Conservation (phyloP, 2,888 invertebrate species). For the Lepidochitona cinerea region DNA sequence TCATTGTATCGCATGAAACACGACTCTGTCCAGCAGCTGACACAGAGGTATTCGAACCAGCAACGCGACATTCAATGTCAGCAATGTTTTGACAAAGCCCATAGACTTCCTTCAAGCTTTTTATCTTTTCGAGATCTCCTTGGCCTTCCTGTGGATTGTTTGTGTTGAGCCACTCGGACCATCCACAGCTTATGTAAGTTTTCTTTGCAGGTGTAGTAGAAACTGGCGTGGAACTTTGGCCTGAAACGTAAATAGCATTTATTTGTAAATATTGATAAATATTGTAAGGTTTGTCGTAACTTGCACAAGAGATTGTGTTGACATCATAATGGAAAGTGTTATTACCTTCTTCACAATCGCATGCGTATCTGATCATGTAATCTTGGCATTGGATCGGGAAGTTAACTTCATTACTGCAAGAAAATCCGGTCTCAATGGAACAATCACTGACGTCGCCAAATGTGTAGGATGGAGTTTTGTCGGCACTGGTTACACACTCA, state of each 20-base stretch:
- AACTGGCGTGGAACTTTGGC: neutral
- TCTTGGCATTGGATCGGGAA: conserved; percentile 36
- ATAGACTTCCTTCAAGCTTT: conserved; percentile 35
- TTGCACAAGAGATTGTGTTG: too few species aligned
- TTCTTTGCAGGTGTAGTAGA: neutral
- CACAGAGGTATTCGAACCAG: conserved; percentile 37
- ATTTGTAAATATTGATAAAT: neutral
- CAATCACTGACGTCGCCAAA: conserved; percentile 52
- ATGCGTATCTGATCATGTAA: conserved; percentile 49
- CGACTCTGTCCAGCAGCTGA: conserved; percentile 48
- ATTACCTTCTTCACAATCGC: conserved; percentile 71
- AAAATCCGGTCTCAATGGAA: conserved; percentile 79
- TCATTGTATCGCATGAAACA: conserved; percentile 53
- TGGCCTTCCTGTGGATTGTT: conserved; percentile 40
- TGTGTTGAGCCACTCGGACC: conserved; percentile 56
- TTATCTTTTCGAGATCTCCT: conserved; percentile 52
- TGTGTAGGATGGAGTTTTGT: conserved; percentile 34
- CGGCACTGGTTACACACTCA: conserved; percentile 51
- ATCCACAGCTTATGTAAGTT: conserved; percentile 35
- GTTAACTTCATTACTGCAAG: conserved; percentile 74
- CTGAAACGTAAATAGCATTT: neutral
- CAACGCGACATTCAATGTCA: conserved; percentile 48
- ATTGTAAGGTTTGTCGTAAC: too few species aligned
- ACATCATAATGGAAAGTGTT: too few species aligned
- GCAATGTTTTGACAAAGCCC: conserved; percentile 48